Percentiles rank a stretch among this genome's conserved stretches.
These are phyloP conservation scores for Podarcis cretensis DNA, from an alignment of 2,113 vertebrate genomes.

Conservation along the genomic window DNA sequence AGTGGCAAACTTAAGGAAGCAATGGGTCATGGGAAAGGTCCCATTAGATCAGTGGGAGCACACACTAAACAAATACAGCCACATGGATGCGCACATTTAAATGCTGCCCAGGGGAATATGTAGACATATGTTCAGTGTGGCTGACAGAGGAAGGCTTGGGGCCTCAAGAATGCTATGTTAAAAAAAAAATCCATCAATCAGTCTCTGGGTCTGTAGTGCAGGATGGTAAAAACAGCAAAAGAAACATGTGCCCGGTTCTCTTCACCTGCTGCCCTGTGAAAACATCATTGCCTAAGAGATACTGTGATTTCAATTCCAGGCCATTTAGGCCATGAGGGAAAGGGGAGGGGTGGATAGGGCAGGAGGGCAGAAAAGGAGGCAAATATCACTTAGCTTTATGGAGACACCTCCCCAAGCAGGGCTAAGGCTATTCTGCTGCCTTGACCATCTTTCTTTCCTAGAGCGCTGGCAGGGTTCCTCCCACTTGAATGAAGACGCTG, in stretches of 20 bases:
- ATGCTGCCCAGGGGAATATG: slow-evolving; percentile 76
- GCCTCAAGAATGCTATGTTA: slow-evolving; percentile 68
- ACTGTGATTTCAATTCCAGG: slow-evolving; percentile 52
- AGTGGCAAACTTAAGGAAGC: slow-evolving; percentile 80
- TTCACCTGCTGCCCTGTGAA: slow-evolving; percentile 68
- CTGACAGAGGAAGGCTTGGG: slow-evolving; percentile 61
- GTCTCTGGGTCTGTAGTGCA: slow-evolving; percentile 67
- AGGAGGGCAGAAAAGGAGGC: neutral
- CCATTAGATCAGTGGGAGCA: slow-evolving; percentile 78
- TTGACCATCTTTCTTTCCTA: slow-evolving; percentile 33
- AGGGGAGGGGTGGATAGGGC: neutral
- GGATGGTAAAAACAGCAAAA: slow-evolving; percentile 69
- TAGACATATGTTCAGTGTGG: slow-evolving; percentile 76
- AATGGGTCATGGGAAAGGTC: slow-evolving; percentile 82
- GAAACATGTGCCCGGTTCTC: slow-evolving; percentile 58
- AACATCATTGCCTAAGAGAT: slow-evolving; percentile 54
- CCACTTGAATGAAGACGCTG: slow-evolving; percentile 29
- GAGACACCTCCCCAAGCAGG: slow-evolving; percentile 3
- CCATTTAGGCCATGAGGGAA: slow-evolving; percentile 48
- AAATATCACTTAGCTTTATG: slow-evolving; percentile 10
- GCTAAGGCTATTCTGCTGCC: slow-evolving; percentile 43
- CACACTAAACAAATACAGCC: slow-evolving; percentile 80
- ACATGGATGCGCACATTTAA: slow-evolving; percentile 77
- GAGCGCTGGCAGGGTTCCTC: slow-evolving; percentile 9
- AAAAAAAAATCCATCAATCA: slow-evolving; percentile 75